phyloP scores from a whole-genome alignment of 2,888 invertebrate genomes.

The Theodoxus fluviatilis region DNA sequence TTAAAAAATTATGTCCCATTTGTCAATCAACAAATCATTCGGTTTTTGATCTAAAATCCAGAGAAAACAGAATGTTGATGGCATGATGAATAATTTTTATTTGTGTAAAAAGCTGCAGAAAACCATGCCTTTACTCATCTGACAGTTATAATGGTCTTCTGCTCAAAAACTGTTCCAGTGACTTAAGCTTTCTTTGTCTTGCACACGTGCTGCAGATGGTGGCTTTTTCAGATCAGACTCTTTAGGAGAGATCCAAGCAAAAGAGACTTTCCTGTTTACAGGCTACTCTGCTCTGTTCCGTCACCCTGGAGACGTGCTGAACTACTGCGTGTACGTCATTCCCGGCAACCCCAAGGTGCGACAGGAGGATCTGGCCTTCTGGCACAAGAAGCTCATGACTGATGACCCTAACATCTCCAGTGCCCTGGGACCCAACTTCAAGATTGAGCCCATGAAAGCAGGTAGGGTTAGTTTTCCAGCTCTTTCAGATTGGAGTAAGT shows the following conservation, averaged over 20 bases:
- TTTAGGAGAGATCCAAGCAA: too few species aligned
- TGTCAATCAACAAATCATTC: too few species aligned
- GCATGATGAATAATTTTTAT: too few species aligned
- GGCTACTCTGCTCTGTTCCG: conserved; percentile 54
- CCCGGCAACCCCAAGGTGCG: conserved; percentile 53
- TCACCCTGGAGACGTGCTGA: conserved; percentile 51
- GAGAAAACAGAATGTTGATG: too few species aligned
- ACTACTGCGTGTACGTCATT: conserved; percentile 53
- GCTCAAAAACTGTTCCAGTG: too few species aligned
- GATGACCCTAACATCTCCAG: conserved; percentile 47
- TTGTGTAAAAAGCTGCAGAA: neutral
- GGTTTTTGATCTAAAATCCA: too few species aligned
- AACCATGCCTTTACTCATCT: neutral
- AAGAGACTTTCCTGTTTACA: too few species aligned
- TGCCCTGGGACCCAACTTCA: conserved; percentile 44
- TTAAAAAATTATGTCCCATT: too few species aligned
- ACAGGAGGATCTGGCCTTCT: conserved; percentile 45
- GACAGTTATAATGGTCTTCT: too few species aligned
- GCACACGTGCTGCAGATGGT: neutral
- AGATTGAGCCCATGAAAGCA: conserved; percentile 56
- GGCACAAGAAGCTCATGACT: conserved; percentile 49
- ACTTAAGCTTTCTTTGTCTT: too few species aligned
- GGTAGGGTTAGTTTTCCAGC: conserved; percentile 39
- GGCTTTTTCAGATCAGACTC: neutral
- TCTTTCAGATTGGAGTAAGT: too few species aligned